Evolutionary conservation across 2,113 vertebrate genomes (phyloP).

Genomic region (Bubo scandiacus): DNA sequence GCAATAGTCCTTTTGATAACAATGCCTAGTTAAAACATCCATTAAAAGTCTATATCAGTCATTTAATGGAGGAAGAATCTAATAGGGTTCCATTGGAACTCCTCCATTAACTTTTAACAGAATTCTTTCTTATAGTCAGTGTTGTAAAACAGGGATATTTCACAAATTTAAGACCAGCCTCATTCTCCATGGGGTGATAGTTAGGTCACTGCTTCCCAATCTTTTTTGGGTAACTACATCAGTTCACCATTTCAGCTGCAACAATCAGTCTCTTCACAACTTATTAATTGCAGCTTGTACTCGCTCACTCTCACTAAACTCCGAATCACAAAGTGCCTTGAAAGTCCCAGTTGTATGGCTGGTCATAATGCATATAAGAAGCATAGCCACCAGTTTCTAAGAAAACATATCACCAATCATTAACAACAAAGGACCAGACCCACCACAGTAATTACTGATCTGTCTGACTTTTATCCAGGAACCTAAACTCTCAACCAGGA

Average conservation of each 20-base stretch:
- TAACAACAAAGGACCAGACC: background rate
- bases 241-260: background rate
- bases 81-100: slow-evolving; percentile 70
- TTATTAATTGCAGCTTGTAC: slow-evolving; percentile 45
- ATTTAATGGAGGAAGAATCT: slow-evolving; percentile 75
- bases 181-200: slow-evolving; percentile 60
- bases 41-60: slow-evolving; percentile 75
- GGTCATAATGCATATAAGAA: background rate
- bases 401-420: background rate
- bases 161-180: slow-evolving; percentile 42
- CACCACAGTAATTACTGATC: background rate
- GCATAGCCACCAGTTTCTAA: background rate
- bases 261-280: slow-evolving; percentile 54
- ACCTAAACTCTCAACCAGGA: background rate
- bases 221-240: slow-evolving; percentile 45
- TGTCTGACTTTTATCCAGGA: background rate
- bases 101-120: slow-evolving; percentile 78
- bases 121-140: slow-evolving; percentile 57
- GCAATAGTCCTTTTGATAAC: slow-evolving; percentile 77
- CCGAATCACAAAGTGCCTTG: background rate
- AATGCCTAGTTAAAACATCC: slow-evolving; percentile 74
- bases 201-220: slow-evolving; percentile 21
- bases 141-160: slow-evolving; percentile 46
- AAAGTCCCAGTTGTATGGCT: background rate
- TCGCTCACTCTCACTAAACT: background rate